Evolutionary conservation across 2,797 vertebrate species (phyloP), one percentile per base, ranked within the genome.

Genomic region (Acropternis orthonyx): DNA sequence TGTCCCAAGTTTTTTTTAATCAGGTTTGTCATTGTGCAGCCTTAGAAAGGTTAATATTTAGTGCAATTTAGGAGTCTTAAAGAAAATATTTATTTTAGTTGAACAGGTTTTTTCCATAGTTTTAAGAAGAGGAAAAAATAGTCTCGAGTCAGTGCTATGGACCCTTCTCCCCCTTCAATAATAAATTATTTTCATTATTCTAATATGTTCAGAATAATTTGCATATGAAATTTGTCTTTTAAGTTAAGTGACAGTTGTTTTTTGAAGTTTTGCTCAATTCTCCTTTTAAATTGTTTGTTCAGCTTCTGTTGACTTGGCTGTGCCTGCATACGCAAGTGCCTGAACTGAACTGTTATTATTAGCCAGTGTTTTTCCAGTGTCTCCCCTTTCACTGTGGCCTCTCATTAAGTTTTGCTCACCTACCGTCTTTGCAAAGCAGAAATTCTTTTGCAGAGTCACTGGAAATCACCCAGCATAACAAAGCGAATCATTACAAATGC

Each of bases 211-310:
- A 79, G n/a, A 44, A 34, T 59, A 32, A 41, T 24, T 6, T 67
- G 16, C 1, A 1, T 27, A 4, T 48, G 10, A 51, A 62, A 27
- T 46, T 30, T 15, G 3, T 52, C 3, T 54, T 15, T 44, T 26
- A 4, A 77, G 19, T 10, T 37, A 48, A 55, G 22, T 2, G 6
- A 21, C n/a, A 6, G 1, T 0, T 23, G 1, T 19, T 36, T 28
- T 55, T 37, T 14, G 0, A 36, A 17, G 3, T 36, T 62, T 44
- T 77, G 14, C 9, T 61, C 14, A 36, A 12, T 12, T 79, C 10
- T 37, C 3, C 30, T 39, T 72, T 16, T 2, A 14, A 6, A 15
- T 56, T 37, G 27, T 22, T 71, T 1, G 3, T 30, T 71, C 6
- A 37, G 5, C 13, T 78, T 78, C 9, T 59, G 4, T 81, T 78